These are phyloP conservation scores for Bambusicola thoracicus DNA, from an alignment of 2,113 vertebrate species.

Conservation along the genomic window DNA sequence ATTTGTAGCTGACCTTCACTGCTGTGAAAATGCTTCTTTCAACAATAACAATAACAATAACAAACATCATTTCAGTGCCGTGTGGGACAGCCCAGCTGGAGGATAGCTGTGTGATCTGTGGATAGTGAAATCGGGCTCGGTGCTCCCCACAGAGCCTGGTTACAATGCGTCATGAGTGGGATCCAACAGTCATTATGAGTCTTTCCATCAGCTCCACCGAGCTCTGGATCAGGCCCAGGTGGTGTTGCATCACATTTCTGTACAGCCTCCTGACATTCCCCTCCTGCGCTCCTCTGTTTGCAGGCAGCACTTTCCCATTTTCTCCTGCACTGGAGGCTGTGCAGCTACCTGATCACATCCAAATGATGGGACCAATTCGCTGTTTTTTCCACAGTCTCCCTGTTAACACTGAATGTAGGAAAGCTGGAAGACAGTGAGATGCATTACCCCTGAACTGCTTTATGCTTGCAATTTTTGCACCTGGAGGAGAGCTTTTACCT, in stretches of 20 bases:
- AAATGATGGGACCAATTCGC: neutral
- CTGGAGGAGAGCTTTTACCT: neutral
- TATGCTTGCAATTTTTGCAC: neutral
- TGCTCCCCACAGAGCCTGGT: neutral
- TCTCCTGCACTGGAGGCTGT: neutral
- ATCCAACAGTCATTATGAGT: constrained; percentile 31
- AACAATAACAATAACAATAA: constrained; percentile 60
- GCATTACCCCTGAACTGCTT: rapidly evolving
- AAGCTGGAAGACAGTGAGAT: neutral
- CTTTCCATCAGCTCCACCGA: constrained; percentile 42
- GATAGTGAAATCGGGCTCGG: neutral
- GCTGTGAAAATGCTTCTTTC: constrained; percentile 71
- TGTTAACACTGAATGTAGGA: neutral
- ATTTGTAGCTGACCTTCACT: constrained; percentile 72
- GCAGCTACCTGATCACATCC: rapidly evolving
- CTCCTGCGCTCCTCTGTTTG: neutral
- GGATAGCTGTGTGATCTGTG: neutral
- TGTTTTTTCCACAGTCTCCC: neutral
- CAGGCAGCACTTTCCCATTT: neutral
- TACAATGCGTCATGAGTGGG: neutral
- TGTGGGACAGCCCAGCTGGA: neutral
- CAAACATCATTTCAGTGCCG: neutral
- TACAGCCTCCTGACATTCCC: neutral
- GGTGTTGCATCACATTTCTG: constrained; percentile 43
- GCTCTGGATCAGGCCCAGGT: constrained; percentile 42